phyloP scores from a whole-genome alignment of 2,888 invertebrate species.

The Ischnus inquisitorius region DNA sequence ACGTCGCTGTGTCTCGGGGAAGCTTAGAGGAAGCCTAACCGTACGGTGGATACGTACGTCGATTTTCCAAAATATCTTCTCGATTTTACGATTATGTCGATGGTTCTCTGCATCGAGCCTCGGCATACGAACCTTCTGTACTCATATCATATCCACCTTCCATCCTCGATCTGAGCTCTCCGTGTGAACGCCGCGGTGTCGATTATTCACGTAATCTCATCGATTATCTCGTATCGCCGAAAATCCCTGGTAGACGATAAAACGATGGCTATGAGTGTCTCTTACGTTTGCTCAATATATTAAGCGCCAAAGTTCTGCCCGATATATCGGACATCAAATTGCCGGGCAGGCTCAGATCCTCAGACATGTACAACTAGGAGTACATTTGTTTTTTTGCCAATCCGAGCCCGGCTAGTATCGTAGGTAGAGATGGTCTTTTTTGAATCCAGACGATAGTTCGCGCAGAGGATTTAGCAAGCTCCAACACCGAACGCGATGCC shows the following conservation, averaged over 20 bases:
- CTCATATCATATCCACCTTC: not conserved
- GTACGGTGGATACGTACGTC: constrained; percentile 43
- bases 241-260: constrained; percentile 58
- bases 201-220: constrained; percentile 54
- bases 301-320: not conserved
- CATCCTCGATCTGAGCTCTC: constrained; percentile 15
- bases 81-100: constrained; percentile 59
- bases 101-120: constrained; percentile 41
- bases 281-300: constrained; percentile 21
- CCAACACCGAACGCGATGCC: not conserved
- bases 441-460: not conserved
- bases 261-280: constrained; percentile 33
- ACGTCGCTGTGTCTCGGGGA: constrained; percentile 59
- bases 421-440: constrained; percentile 3
- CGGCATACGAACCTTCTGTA: not conserved
- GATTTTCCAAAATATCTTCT: constrained; percentile 56
- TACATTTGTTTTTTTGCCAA: not conserved
- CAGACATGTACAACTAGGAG: constrained; percentile 31
- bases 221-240: constrained; percentile 47
- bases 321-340: constrained; percentile 11
- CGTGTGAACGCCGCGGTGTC: constrained; percentile 29
- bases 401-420: not conserved
- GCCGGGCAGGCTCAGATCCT: constrained; percentile 9
- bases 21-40: constrained; percentile 40
- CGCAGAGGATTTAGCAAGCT: constrained; percentile 48